These are phyloP conservation scores for Oscheius sp. DNA, from an alignment of 2,888 invertebrate genomes.

Conservation along the genomic window DNA sequence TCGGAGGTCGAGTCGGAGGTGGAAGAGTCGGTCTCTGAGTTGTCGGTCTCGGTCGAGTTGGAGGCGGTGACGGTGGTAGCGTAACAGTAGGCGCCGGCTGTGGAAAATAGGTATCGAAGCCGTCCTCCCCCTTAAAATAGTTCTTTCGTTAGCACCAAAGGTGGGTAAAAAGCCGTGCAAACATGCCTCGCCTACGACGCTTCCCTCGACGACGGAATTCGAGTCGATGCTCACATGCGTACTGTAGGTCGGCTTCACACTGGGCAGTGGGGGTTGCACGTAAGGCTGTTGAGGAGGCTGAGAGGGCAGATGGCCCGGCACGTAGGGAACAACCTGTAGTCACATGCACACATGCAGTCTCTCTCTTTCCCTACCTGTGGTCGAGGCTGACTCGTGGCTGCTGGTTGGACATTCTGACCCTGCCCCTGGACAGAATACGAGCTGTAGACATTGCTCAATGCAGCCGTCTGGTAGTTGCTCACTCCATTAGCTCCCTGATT, in stretches of 20 bases:
- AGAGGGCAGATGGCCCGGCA: constrained; percentile 12
- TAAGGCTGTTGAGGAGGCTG: constrained; percentile 18
- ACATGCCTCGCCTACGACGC: constrained; percentile 36
- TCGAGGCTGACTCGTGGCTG: constrained; percentile 17
- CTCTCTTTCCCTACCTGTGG: constrained; percentile 17
- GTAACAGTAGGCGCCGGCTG: constrained; percentile 36
- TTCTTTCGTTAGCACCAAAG: neutral
- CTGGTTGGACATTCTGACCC: constrained; percentile 1
- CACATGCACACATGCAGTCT: constrained; percentile 16
- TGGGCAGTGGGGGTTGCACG: constrained; percentile 28
- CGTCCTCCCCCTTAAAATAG: constrained; percentile 25
- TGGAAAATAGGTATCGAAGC: constrained; percentile 30
- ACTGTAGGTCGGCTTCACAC: constrained; percentile 37
- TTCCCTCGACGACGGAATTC: constrained; percentile 35
- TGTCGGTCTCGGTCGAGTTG: constrained; percentile 38
- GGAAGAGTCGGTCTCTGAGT: constrained; percentile 31
- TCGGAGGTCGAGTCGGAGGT: constrained; percentile 36
- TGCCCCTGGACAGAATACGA: constrained; percentile 17
- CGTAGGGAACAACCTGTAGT: constrained; percentile 27
- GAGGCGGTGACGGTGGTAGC: constrained; percentile 27
- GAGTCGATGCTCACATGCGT: constrained; percentile 34
- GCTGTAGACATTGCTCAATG: constrained; percentile 21
- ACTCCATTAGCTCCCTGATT: constrained; percentile 5
- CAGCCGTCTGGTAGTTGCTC: constrained; percentile 31
- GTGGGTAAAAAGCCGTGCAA: neutral